These are phyloP conservation scores for Microctenopoma steveboyesi DNA, from an alignment of 2,797 vertebrate species.

Conservation along the genomic window DNA sequence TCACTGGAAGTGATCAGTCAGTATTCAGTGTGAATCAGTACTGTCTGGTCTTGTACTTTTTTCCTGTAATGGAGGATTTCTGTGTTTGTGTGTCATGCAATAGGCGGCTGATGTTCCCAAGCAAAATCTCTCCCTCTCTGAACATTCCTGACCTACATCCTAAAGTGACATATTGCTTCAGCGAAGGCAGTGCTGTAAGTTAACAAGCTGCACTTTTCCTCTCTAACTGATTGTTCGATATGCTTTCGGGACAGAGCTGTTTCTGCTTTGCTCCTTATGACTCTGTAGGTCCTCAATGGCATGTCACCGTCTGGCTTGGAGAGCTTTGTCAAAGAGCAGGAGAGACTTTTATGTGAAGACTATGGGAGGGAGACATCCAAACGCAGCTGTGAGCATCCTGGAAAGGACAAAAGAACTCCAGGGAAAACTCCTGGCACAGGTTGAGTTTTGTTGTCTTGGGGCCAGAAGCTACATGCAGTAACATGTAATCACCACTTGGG, in stretches of 20 bases:
- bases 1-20: no score
- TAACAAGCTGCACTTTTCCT: not conserved
- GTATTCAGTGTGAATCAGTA: no score
- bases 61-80: not conserved
- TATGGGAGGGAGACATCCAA: slow-evolving; percentile 54
- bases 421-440: slow-evolving; percentile 75
- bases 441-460: slow-evolving; percentile 28
- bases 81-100: slow-evolving; percentile 32
- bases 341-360: slow-evolving; percentile 78
- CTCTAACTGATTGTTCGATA: not conserved
- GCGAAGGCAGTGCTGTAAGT: slow-evolving; percentile 87
- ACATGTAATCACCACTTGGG: slow-evolving; percentile 44
- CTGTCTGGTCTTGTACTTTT: not conserved
- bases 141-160: slow-evolving; percentile 84
- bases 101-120: slow-evolving; percentile 91
- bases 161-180: slow-evolving; percentile 88
- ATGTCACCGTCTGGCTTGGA: slow-evolving; percentile 87
- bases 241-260: not conserved
- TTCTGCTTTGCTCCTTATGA: slow-evolving; percentile 6
- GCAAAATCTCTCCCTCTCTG: slow-evolving; percentile 89
- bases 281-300: slow-evolving; percentile 83
- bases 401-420: slow-evolving; percentile 45
- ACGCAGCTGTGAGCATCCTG: slow-evolving; percentile 33
- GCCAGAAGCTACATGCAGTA: slow-evolving; percentile 26
- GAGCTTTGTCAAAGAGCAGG: slow-evolving; percentile 89